These are phyloP conservation scores for Lordiphosa clarofinis DNA, from an alignment of 1,140 invertebrate species.

Conservation along the genomic window DNA sequence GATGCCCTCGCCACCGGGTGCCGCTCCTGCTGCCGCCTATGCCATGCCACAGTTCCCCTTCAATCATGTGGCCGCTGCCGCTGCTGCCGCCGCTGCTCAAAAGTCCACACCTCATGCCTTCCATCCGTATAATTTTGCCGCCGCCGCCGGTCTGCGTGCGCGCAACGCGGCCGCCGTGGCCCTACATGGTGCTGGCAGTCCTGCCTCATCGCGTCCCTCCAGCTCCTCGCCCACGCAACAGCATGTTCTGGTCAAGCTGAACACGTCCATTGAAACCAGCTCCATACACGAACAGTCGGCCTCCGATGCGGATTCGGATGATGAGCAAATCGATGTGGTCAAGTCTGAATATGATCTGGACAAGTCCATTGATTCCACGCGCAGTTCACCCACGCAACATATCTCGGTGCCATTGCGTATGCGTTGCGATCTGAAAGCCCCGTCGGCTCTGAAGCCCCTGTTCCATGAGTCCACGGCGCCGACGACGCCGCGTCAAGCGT, in stretches of 20 bases:
- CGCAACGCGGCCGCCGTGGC: slow-evolving; percentile 55
- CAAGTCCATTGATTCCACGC: slow-evolving; percentile 66
- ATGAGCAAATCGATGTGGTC: slow-evolving; percentile 87
- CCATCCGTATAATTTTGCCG: slow-evolving; percentile 76
- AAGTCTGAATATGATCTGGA: slow-evolving; percentile 85
- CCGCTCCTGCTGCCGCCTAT: slow-evolving; percentile 50
- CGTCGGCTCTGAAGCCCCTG: slow-evolving; percentile 80
- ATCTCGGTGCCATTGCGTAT: slow-evolving; percentile 40
- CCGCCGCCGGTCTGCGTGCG: slow-evolving; percentile 72
- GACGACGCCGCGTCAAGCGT: slow-evolving; percentile 69
- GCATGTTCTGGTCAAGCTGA: slow-evolving; percentile 80
- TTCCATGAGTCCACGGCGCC: slow-evolving; percentile 60
- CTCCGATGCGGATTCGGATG: slow-evolving; percentile 84
- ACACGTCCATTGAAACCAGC: slow-evolving; percentile 82
- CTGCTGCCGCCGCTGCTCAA: slow-evolving; percentile 77
- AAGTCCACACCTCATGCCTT: slow-evolving; percentile 66
- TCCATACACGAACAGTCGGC: slow-evolving; percentile 84
- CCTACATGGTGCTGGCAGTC: slow-evolving; percentile 77
- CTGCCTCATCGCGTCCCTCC: slow-evolving; percentile 81
- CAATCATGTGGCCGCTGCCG: slow-evolving; percentile 81
- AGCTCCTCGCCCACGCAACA: slow-evolving; percentile 81
- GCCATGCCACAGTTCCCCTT: slow-evolving; percentile 80
- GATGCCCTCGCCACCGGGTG: slow-evolving; percentile 80
- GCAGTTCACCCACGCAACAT: slow-evolving; percentile 58
- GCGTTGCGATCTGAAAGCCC: slow-evolving; percentile 83